Conservation (phyloP, 2,113 vertebrate species). For the Nyctibius bracteatus region DNA sequence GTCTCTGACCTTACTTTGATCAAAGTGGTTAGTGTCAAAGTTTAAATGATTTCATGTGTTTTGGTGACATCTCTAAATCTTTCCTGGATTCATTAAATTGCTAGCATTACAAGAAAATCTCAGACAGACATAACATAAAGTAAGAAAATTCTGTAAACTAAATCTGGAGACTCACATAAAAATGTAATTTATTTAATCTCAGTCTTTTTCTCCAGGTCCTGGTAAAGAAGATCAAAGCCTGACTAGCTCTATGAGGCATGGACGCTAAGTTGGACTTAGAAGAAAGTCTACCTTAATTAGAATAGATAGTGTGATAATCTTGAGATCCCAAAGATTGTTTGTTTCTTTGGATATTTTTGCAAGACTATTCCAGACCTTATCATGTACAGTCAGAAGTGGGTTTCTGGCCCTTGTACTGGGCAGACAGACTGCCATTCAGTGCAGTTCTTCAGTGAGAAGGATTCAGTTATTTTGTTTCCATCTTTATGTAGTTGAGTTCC, state of each 20-base stretch:
- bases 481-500: background rate
- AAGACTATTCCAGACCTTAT: background rate
- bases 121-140: background rate
- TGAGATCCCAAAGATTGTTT: background rate
- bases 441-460: background rate
- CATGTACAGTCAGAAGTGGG: background rate
- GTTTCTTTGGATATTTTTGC: background rate
- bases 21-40: slow-evolving; percentile 23
- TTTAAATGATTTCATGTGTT: slow-evolving; percentile 35
- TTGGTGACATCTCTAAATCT: slow-evolving; percentile 17
- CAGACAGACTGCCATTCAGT: background rate
- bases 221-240: background rate
- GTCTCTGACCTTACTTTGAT: slow-evolving; percentile 47
- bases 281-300: background rate
- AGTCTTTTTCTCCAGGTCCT: background rate
- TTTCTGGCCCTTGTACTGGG: background rate
- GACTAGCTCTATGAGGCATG: background rate
- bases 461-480: background rate
- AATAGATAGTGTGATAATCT: background rate
- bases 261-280: background rate
- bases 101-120: background rate
- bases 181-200: background rate
- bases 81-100: background rate
- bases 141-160: background rate
- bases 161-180: background rate